Percentiles rank a stretch among this genome's conserved stretches.
phyloP scores from a whole-genome alignment of 2,888 invertebrate genomes.

The Amphipyra tragopoginis region DNA sequence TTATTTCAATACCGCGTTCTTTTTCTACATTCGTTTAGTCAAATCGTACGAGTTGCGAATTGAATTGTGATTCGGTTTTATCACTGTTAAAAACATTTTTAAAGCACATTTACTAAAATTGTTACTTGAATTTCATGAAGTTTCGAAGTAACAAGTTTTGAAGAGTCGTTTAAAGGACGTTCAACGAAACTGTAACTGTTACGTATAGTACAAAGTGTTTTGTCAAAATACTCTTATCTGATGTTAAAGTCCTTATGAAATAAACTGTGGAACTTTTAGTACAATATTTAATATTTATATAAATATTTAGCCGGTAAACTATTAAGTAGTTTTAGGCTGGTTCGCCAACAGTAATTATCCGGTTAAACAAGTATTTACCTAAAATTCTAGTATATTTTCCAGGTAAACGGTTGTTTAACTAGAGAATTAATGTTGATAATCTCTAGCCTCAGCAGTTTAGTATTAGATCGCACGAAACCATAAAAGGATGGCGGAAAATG shows the following conservation, averaged over 20 bases:
- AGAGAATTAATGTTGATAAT: too few relatives aligned
- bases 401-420: too few relatives aligned
- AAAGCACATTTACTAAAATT: constrained; percentile 20
- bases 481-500: constrained; percentile 6
- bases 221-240: not conserved
- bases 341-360: too few relatives aligned
- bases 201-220: not conserved
- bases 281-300: not conserved
- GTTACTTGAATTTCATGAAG: constrained; percentile 10
- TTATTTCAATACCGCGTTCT: too few relatives aligned
- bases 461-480: not conserved
- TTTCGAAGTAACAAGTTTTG: constrained; percentile 25
- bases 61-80: constrained; percentile 11
- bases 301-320: too few relatives aligned
- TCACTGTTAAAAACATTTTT: constrained; percentile 19
- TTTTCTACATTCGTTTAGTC: not conserved
- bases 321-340: too few relatives aligned
- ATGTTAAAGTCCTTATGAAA: not conserved
- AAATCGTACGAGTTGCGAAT: constrained; percentile 5
- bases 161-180: constrained; percentile 20
- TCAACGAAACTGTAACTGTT: not conserved
- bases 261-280: too few relatives aligned
- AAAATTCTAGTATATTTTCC: too few relatives aligned
- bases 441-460: too few relatives aligned
- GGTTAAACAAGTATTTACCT: too few relatives aligned